Conservation (phyloP, 2,888 invertebrate species). For the Cactoblastis cactorum region DNA sequence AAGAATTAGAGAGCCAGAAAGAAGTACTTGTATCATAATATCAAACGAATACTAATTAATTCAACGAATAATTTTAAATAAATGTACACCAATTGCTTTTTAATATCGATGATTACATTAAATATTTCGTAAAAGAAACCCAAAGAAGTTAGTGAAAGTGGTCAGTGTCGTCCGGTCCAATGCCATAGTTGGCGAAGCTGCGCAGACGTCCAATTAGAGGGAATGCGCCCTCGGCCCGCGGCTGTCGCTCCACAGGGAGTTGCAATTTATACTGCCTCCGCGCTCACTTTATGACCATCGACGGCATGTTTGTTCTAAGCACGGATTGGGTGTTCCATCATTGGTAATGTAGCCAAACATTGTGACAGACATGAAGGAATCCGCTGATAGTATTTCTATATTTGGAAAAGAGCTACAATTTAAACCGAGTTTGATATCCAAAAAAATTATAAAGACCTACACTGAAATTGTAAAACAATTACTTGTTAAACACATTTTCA, state of each 20-base stretch:
- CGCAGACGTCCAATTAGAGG: conserved; percentile 72
- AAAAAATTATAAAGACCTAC: no score
- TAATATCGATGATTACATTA: conserved; percentile 2
- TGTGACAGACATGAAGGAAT: conserved; percentile 11
- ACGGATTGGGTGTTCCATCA: conserved; percentile 19
- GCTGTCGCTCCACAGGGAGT: conserved; percentile 52
- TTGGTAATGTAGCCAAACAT: conserved; percentile 11
- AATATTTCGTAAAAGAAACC: conserved; percentile 33
- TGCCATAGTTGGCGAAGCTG: conserved; percentile 55
- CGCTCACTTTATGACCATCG: conserved; percentile 21
- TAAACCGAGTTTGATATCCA: no score
- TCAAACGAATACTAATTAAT: background rate
- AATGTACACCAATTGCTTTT: background rate
- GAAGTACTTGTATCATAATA: no score
- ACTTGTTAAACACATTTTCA: no score
- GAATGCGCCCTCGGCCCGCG: conserved; percentile 58
- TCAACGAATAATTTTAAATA: background rate
- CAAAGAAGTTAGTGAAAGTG: conserved; percentile 66
- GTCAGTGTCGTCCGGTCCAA: conserved; percentile 44
- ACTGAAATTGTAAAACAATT: background rate
- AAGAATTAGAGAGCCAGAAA: no score
- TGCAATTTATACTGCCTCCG: conserved; percentile 38
- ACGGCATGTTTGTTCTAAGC: conserved; percentile 17
- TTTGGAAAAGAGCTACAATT: background rate
- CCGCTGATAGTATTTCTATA: background rate